Evolutionary conservation across 2,113 vertebrate genomes (phyloP).

Genomic region (Cichladusa arquata): DNA sequence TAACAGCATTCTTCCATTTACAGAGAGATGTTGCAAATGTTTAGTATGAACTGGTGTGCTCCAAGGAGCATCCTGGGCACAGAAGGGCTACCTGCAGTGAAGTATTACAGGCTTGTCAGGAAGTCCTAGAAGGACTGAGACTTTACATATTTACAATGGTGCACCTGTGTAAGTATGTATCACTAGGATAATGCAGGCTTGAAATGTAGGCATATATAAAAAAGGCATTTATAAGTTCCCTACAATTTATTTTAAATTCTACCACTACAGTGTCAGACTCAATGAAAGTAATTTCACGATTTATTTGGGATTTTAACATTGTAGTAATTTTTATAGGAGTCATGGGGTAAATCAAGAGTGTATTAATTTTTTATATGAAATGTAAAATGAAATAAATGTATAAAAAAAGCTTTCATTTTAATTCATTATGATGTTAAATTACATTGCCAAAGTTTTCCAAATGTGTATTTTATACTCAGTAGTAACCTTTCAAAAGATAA

Average conservation of each 20-base stretch:
- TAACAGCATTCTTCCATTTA: background rate
- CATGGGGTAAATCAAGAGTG: background rate
- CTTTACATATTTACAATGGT: background rate
- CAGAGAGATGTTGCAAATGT: background rate
- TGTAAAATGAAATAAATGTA: background rate
- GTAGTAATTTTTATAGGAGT: background rate
- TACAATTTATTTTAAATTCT: background rate
- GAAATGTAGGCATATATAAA: background rate
- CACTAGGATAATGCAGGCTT: background rate
- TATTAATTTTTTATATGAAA: background rate
- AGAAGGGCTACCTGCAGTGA: background rate
- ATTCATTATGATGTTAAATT: background rate
- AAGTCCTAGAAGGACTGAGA: background rate
- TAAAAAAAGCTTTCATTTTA: background rate
- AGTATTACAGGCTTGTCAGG: background rate
- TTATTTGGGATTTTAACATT: background rate
- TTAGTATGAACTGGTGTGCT: background rate
- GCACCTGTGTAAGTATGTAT: background rate
- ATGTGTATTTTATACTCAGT: background rate
- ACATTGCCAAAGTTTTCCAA: slow-evolving; percentile 1
- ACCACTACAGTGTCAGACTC: background rate
- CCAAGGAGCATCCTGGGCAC: background rate
- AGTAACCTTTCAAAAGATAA: slow-evolving; percentile 26
- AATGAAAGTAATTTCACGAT: background rate
- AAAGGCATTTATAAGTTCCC: background rate